Evolutionary conservation across 2,888 invertebrate species (phyloP).

Genomic region (Alviniconcha strummeri): DNA sequence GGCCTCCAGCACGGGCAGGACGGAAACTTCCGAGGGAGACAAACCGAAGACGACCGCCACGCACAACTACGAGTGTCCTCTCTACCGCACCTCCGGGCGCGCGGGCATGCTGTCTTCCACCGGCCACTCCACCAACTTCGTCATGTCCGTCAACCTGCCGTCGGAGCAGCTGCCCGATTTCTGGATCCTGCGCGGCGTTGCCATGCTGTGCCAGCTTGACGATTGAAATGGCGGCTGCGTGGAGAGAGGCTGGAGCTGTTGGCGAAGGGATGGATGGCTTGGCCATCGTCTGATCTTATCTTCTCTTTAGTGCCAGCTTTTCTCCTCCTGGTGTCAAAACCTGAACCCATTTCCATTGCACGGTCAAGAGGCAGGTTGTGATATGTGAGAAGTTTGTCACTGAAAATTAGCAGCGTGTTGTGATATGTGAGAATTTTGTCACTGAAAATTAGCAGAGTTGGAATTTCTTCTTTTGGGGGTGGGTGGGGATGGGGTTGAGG

Average conservation of each 20-base stretch:
- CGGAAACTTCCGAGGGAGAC: slow-evolving; percentile 6
- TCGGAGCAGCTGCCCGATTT: slow-evolving; percentile 61
- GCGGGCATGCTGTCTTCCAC: slow-evolving; percentile 72
- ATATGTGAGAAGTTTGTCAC: no score
- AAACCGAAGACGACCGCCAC: neutral
- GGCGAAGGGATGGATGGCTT: no score
- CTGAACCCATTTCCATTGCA: no score
- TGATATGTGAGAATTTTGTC: no score
- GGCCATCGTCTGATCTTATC: no score
- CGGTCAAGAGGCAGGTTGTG: no score
- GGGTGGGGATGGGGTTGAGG: no score
- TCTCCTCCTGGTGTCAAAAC: no score
- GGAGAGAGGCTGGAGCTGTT: neutral
- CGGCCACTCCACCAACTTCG: slow-evolving; percentile 73
- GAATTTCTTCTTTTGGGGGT: no score
- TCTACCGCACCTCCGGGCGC: slow-evolving; percentile 71
- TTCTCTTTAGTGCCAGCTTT: no score
- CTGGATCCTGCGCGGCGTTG: slow-evolving; percentile 72
- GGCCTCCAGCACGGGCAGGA: slow-evolving; percentile 13
- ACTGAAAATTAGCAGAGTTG: no score
- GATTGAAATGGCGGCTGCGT: slow-evolving; percentile 43
- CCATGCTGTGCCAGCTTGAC: slow-evolving; percentile 70
- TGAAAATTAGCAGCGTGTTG: no score
- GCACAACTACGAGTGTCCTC: slow-evolving; percentile 67
- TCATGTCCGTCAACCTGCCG: slow-evolving; percentile 68